Evolutionary conservation across 1,140 invertebrate genomes (phyloP), one percentile per base, ranked within the genome.

Genomic region (Theocolax elegans): DNA sequence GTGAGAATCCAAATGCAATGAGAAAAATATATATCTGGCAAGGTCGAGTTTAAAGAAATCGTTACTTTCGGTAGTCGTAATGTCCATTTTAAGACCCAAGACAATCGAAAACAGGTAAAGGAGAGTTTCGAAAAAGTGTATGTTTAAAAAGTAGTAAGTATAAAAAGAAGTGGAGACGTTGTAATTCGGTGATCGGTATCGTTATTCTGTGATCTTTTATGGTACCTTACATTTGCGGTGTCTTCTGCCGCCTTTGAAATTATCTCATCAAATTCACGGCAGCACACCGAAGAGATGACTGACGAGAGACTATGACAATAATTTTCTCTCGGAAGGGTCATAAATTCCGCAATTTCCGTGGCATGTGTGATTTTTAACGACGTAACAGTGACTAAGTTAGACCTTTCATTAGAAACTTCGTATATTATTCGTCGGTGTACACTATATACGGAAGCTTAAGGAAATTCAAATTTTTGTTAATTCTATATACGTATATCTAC

Each of bases 141-240:
- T n/a, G n/a, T n/a, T n/a, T n/a, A 56, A 19, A 31, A 56, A 19
- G 42, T 21, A 31, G n/a, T 29, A 31, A 66, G 29, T 56, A 31
- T 35, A 35, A 35, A 35, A 8, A 23, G 8, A 21, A 25, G 49
- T 17, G 40, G 17, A 67, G 54, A 67, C 65, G 54, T 59, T 59
- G 54, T 53, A 51, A 62, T 46, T 35, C 66, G 66, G 56, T 53
- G 56, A 68, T 68, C 66, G 66, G 56, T 68, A 68, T 68, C 66
- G 66, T 68, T 58, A 53, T 51, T 53, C 66, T 68, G 15, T 68
- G 56, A 68, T 68, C 66, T 68, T 68, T 68, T 68, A 68, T 48
- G 46, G 31, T 42, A 53, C 56, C 40, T 67, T 56, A 67, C 51
- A 67, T 59, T 38, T 35, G 29, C 59, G 27, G 17, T 9, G 25